Percentiles rank a stretch among this genome's conserved stretches.
Conservation (phyloP, 2,888 invertebrate species). For the Lamproptera curius region DNA sequence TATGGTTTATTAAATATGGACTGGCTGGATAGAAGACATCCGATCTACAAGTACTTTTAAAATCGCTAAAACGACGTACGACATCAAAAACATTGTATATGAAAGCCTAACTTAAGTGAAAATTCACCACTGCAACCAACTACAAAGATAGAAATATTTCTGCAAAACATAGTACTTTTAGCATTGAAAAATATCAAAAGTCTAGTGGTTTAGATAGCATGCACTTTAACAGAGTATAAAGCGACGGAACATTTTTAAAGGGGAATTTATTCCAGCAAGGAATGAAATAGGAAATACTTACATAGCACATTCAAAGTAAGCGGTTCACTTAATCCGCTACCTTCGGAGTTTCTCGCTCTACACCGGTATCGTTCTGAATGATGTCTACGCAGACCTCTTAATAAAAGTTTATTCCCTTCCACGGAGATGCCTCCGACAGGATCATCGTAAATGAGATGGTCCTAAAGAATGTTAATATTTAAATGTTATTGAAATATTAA, state of each 20-base stretch:
- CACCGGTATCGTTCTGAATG: constrained; percentile 90
- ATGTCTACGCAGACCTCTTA: constrained; percentile 82
- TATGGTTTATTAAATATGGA: no score
- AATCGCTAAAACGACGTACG: no score
- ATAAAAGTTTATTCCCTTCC: constrained; percentile 81
- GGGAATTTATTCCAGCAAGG: constrained; percentile 1
- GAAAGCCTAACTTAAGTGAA: no score
- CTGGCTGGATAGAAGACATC: no score
- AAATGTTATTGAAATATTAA: not conserved
- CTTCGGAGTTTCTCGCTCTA: constrained; percentile 88
- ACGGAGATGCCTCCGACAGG: constrained; percentile 82
- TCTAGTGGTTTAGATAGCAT: not conserved
- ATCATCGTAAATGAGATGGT: constrained; percentile 81
- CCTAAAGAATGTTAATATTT: constrained; percentile 74
- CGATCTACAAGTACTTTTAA: no score
- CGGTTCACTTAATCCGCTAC: constrained; percentile 87
- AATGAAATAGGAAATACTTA: constrained; percentile 72
- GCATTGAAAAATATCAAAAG: not conserved
- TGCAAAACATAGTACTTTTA: not conserved
- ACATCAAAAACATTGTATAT: no score
- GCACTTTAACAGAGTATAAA: not conserved
- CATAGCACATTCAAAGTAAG: constrained; percentile 86
- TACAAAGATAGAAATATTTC: no score
- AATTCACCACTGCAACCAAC: no score
- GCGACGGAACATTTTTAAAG: constrained; percentile 1